A percentile compares a stretch with the other conserved stretches of the same genome.
phyloP scores from a whole-genome alignment of 2,888 invertebrate species.

The Caenorhabditis angaria region DNA sequence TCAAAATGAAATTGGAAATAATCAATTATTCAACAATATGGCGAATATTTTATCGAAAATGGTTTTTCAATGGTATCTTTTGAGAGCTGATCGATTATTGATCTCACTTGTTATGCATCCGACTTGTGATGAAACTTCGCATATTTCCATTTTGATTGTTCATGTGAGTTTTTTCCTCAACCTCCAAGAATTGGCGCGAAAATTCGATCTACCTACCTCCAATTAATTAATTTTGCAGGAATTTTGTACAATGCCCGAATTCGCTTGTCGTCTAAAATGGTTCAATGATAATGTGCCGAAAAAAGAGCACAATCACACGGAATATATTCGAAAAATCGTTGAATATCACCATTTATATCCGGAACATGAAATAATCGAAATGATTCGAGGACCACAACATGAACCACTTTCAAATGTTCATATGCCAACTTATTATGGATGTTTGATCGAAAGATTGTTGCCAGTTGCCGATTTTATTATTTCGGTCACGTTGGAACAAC shows the following conservation, averaged over 20 bases:
- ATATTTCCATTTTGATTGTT: constrained; percentile 33
- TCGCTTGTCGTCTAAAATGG: constrained; percentile 31
- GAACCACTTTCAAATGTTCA: constrained; percentile 22
- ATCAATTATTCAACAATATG: constrained; percentile 24
- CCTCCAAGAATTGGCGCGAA: no score
- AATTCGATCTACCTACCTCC: no score
- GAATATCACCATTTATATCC: constrained; percentile 49
- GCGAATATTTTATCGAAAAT: constrained; percentile 50
- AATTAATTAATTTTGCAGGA: constrained; percentile 15
- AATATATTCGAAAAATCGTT: constrained; percentile 54
- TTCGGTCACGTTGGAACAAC: constrained; percentile 52
- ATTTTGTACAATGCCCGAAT: constrained; percentile 32
- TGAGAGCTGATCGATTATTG: constrained; percentile 62
- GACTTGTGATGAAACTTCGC: constrained; percentile 53
- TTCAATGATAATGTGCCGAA: constrained; percentile 35
- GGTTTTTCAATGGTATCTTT: constrained; percentile 52
- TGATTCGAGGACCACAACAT: neutral
- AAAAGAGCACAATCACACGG: constrained; percentile 34
- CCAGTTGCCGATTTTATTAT: constrained; percentile 58
- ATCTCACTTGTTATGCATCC: constrained; percentile 63
- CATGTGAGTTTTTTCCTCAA: constrained; percentile 14
- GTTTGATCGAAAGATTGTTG: constrained; percentile 48
- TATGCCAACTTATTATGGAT: constrained; percentile 47
- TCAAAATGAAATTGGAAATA: constrained; percentile 15
- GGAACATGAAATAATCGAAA: constrained; percentile 12